Percentiles rank a stretch among this genome's conserved stretches.
These are phyloP conservation scores for Columba livia DNA, from an alignment of 2,113 vertebrate species.

Conservation along the genomic window DNA sequence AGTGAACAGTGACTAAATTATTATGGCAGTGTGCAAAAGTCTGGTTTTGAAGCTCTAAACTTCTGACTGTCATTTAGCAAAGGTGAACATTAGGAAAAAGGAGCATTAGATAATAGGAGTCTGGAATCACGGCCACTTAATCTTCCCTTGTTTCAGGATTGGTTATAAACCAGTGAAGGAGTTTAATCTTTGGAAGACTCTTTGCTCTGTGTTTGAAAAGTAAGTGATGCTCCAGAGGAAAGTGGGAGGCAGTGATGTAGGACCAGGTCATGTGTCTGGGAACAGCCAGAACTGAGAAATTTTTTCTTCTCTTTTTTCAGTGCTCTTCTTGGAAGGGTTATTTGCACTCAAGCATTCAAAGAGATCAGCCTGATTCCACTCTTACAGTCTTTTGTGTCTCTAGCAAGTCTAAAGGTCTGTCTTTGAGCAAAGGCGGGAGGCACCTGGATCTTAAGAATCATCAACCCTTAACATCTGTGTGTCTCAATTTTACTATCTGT, in stretches of 20 bases:
- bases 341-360: not conserved
- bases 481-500: not conserved
- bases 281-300: not conserved
- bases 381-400: not conserved
- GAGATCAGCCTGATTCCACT: not conserved
- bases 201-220: not conserved
- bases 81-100: not conserved
- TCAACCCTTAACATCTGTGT: not conserved
- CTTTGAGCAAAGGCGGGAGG: not conserved
- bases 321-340: not conserved
- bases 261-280: not conserved
- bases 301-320: not conserved
- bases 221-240: not conserved
- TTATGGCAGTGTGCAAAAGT: constrained; percentile 15
- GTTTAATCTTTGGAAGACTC: not conserved
- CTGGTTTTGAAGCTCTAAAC: constrained; percentile 18
- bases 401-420: not conserved
- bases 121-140: not conserved
- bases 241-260: not conserved
- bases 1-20: not conserved
- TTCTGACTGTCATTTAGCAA: constrained; percentile 11
- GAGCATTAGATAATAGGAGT: not conserved
- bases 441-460: not conserved
- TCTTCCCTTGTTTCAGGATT: not conserved
- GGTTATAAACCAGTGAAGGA: not conserved